phyloP scores from a whole-genome alignment of 2,888 invertebrate genomes.

The Tromatobia lineatoria region DNA sequence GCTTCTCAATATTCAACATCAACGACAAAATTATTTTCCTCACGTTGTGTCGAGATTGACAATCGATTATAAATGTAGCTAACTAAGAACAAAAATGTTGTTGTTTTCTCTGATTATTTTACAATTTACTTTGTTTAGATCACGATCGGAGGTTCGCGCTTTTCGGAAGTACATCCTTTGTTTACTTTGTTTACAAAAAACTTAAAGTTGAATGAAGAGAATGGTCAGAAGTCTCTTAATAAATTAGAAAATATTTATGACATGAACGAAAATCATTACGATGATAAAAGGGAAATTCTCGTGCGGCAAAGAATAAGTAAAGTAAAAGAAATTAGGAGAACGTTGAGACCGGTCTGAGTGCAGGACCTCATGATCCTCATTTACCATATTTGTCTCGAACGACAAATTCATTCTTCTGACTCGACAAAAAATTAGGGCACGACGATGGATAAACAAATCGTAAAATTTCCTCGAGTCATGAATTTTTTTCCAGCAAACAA shows the following conservation, averaged over 20 bases:
- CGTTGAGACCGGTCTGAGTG: background rate
- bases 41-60: too few relatives aligned
- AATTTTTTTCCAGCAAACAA: background rate
- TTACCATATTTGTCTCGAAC: background rate
- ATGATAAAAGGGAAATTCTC: background rate
- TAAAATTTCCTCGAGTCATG: background rate
- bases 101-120: too few relatives aligned
- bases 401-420: background rate
- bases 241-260: too few relatives aligned
- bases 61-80: too few relatives aligned
- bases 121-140: too few relatives aligned
- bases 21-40: too few relatives aligned
- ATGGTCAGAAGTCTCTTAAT: background rate
- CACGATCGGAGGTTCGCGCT: too few relatives aligned
- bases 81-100: too few relatives aligned
- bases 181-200: too few relatives aligned
- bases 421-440: background rate
- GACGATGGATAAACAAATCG: background rate
- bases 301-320: background rate
- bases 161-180: too few relatives aligned
- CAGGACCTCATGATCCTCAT: constrained; percentile 4
- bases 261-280: too few relatives aligned
- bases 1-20: too few relatives aligned
- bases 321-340: background rate
- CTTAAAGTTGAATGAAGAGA: background rate